Base-by-base conservation (phyloP, 2,888 invertebrate genomes). In the Hylaea fasciaria region DNA sequence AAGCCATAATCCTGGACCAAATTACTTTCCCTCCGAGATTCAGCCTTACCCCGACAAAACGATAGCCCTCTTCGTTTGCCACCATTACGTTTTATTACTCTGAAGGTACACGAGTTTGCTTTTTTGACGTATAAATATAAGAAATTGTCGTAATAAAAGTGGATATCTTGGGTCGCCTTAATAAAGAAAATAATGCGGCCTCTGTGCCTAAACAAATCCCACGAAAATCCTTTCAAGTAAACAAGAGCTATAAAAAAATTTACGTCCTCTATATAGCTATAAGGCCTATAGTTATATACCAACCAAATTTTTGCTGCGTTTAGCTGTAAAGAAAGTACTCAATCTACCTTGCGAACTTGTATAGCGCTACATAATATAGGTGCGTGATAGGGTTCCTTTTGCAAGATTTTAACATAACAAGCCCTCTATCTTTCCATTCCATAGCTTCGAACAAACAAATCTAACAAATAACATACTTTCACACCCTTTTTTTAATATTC, bases 21-120 rank as follows among this genome's bases (percentile, higher is more conserved):
- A 87, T 84, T 77, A 83, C 82, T 78, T 80, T 76, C 72, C 82
- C 83, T 78, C 76, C 49, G 84, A 83, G 82, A 81, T 78, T 80
- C 73, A 74, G 66, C 72, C 73, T 71, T 77, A 77, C 76, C 69
- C 74, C 72, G 74, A 77, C 79, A 79, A 83, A 84, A 82, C 83
- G 82, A 80, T 83, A 80, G 78, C 72, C 72, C 73, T 73, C 71
- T 69, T 72, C 73, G 72, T 74, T 75, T 77, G 73, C 78, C 76
- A 76, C 80, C 85, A 86, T 88, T 86, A 85, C 78, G 69, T 87
- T 89, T 89, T 87, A 89, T 86, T 86, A 85, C 81, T 76, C 69
- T 67, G 74, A 82, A 81, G 82, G 79, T 84, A 89, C 89, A 87
- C 74, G 83, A 75, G 73, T 88, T 86, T 83, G 83, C 86, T 87